A percentile compares a stretch with the other conserved stretches of the same genome.
Conservation (phyloP, 2,888 invertebrate species). For the Holacanthella duospinosa region DNA sequence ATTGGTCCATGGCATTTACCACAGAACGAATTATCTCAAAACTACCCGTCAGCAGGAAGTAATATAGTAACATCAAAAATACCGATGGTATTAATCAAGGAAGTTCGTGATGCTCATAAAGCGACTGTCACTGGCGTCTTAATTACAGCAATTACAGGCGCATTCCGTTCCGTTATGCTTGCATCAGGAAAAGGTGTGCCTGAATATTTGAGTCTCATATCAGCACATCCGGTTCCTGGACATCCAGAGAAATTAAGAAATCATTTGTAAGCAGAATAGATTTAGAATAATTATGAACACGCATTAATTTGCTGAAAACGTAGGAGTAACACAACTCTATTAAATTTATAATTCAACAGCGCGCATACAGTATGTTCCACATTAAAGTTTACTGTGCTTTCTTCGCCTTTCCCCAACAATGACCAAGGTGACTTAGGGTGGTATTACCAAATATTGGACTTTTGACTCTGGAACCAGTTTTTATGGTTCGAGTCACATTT, state of each 20-base stretch:
- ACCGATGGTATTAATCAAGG: slow-evolving; percentile 21
- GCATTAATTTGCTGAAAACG: too few species aligned
- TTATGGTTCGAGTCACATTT: too few species aligned
- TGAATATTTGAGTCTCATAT: slow-evolving; percentile 12
- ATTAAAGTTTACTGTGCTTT: too few species aligned
- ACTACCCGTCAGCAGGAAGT: slow-evolving; percentile 18
- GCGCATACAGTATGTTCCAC: too few species aligned
- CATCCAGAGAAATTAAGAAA: slow-evolving; percentile 15
- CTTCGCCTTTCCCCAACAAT: too few species aligned
- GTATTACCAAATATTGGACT: too few species aligned
- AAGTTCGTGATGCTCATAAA: slow-evolving; percentile 14
- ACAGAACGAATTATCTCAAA: slow-evolving; percentile 14
- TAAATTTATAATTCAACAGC: too few species aligned
- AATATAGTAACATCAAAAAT: slow-evolving; percentile 18
- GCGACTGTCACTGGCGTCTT: slow-evolving; percentile 28
- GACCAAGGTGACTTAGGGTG: too few species aligned
- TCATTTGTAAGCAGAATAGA: too few species aligned
- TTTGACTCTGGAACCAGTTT: too few species aligned
- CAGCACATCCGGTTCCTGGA: slow-evolving; percentile 12
- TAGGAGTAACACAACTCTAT: too few species aligned
- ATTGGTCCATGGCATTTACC: slow-evolving; percentile 29
- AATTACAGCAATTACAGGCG: slow-evolving; percentile 29
- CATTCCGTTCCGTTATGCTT: slow-evolving; percentile 26
- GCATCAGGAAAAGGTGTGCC: slow-evolving; percentile 19
- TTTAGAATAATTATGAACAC: too few species aligned